Percentiles rank a stretch among this genome's conserved stretches.
Conservation (phyloP, 2,113 vertebrate genomes). For the Phrynocephalus versicolor region DNA sequence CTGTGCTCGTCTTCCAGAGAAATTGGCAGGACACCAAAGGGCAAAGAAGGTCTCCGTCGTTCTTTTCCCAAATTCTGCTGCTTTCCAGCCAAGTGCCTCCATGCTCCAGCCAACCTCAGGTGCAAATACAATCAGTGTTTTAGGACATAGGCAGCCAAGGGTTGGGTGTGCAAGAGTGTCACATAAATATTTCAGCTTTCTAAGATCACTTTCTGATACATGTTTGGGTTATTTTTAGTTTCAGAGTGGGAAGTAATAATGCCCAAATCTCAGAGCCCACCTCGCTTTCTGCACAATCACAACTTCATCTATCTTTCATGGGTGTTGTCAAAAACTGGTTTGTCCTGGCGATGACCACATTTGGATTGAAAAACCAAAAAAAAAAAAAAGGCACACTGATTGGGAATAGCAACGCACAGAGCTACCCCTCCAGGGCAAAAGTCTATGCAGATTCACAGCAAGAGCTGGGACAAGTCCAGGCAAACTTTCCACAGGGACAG, state of each 20-base stretch:
- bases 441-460: not conserved
- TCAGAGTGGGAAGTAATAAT: constrained; percentile 43
- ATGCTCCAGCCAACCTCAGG: constrained; percentile 32
- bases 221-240: constrained; percentile 41
- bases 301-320: constrained; percentile 45
- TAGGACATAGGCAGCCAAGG: constrained; percentile 46
- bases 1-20: not conserved
- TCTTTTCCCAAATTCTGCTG: constrained; percentile 12
- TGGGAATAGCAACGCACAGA: not conserved
- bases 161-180: constrained; percentile 40
- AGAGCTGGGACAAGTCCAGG: not conserved
- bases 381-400: constrained; percentile 2
- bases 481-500: constrained; percentile 10
- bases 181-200: constrained; percentile 52
- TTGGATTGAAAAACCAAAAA: constrained; percentile 29
- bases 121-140: constrained; percentile 37
- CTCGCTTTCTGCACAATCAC: constrained; percentile 33
- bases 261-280: constrained; percentile 47
- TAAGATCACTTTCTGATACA: constrained; percentile 31
- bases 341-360: not conserved
- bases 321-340: constrained; percentile 5
- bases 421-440: not conserved
- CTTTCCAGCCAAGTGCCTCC: constrained; percentile 16
- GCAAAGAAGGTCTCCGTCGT: not conserved
- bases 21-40: not conserved